Conservation (phyloP, 2,113 vertebrate genomes). For the Strix uralensis region DNA sequence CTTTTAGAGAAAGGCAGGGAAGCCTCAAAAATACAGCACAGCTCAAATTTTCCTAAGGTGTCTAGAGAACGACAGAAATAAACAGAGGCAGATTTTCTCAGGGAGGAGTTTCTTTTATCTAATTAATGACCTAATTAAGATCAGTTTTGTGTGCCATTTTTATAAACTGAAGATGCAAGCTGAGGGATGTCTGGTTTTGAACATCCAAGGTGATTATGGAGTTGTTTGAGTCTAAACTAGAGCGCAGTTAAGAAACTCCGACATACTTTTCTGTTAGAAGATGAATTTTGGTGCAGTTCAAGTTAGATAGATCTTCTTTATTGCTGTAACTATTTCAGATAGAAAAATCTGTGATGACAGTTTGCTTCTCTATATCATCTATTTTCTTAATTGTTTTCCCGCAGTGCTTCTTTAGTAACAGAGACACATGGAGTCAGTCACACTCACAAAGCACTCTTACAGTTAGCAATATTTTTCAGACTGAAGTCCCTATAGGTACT, state of each 20-base stretch:
- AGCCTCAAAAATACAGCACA: neutral
- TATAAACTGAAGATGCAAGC: neutral
- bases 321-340: neutral
- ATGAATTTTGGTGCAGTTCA: neutral
- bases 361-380: neutral
- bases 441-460: neutral
- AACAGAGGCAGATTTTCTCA: neutral
- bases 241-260: neutral
- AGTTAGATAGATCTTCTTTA: neutral
- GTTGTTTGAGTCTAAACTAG: neutral
- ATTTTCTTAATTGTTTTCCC: constrained; percentile 14
- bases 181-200: neutral
- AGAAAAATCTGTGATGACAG: neutral
- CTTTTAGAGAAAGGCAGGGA: neutral
- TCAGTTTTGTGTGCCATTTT: neutral
- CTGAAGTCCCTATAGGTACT: neutral
- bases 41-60: neutral
- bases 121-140: neutral
- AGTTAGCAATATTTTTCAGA: neutral
- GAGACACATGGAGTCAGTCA: neutral
- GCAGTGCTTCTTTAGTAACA: neutral
- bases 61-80: neutral
- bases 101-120: neutral
- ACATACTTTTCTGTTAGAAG: neutral
- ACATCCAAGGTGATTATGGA: neutral